Conservation (phyloP, 2,797 vertebrate species). For the Masticophis lateralis region DNA sequence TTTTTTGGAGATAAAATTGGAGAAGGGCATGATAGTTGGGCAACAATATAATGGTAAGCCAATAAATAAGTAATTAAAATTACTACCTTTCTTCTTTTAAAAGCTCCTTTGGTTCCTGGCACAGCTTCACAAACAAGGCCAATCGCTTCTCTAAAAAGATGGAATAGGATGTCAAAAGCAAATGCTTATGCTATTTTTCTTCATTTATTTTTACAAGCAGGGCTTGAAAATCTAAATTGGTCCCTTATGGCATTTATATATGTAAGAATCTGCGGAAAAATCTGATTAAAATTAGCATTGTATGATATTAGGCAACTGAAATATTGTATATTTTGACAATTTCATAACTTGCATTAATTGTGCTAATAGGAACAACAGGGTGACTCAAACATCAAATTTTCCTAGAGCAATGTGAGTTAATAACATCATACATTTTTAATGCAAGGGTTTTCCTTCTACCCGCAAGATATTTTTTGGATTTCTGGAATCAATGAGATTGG, state of each 20-base stretch:
- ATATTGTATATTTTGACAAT: neutral
- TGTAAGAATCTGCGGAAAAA: neutral
- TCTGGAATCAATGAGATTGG: neutral
- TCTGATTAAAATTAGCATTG: neutral
- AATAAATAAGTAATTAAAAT: neutral
- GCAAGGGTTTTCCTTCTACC: neutral
- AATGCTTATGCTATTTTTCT: slow-evolving; percentile 34
- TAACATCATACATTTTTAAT: neutral
- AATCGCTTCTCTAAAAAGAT: slow-evolving; percentile 90
- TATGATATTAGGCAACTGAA: neutral
- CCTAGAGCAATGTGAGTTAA: slow-evolving; percentile 18
- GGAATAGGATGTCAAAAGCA: slow-evolving; percentile 46
- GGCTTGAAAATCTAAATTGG: neutral
- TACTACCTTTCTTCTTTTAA: slow-evolving; percentile 94
- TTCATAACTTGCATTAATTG: neutral
- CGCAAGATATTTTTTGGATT: slow-evolving; percentile 4
- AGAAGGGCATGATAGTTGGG: neutral
- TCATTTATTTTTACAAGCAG: slow-evolving; percentile 7
- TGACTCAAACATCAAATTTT: neutral
- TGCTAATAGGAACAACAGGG: slow-evolving; percentile 2
- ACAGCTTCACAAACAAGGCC: slow-evolving; percentile 93
- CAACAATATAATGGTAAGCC: neutral
- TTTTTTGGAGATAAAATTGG: neutral
- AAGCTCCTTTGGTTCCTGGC: slow-evolving; percentile 90
- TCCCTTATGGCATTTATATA: neutral